phyloP scores from a whole-genome alignment of 2,888 invertebrate genomes.

The Tinea semifulvella region DNA sequence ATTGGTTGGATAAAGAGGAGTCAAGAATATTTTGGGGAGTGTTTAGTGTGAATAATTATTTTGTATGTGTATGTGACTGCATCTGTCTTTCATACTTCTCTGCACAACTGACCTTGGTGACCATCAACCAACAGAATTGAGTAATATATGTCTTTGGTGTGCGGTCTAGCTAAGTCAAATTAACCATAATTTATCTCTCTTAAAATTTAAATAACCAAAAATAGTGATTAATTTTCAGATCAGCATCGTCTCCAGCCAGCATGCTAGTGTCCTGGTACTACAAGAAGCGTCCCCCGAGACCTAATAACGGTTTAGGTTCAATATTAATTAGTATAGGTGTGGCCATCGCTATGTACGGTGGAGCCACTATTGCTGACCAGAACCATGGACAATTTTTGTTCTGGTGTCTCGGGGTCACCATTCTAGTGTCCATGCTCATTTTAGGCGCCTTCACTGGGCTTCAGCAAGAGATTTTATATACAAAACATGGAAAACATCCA shows the following conservation, averaged over 20 bases:
- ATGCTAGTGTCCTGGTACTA: conserved; percentile 50
- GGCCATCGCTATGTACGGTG: conserved; percentile 42
- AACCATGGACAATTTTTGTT: conserved; percentile 38
- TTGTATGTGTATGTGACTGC: too few relatives aligned
- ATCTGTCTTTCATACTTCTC: too few relatives aligned
- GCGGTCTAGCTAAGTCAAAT: too few relatives aligned
- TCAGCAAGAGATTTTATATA: conserved; percentile 50
- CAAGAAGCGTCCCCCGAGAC: conserved; percentile 39
- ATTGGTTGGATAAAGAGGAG: too few relatives aligned
- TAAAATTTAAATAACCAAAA: too few relatives aligned
- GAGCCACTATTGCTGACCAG: conserved; percentile 39
- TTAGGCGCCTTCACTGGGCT: conserved; percentile 53
- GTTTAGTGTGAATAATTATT: too few relatives aligned
- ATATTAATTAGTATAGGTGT: conserved; percentile 48
- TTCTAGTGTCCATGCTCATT: conserved; percentile 40
- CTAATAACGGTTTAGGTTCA: conserved; percentile 43
- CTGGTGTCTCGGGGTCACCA: conserved; percentile 49
- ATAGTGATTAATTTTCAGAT: conserved; percentile 27
- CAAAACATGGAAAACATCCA: conserved; percentile 53
- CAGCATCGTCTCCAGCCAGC: conserved; percentile 54
- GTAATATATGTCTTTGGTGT: too few relatives aligned
- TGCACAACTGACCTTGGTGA: too few relatives aligned
- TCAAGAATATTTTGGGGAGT: too few relatives aligned
- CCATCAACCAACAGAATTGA: too few relatives aligned
- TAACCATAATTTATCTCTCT: too few relatives aligned